Base-by-base conservation (phyloP, 2,797 vertebrate genomes). In the Chelidonichthys spinosus region DNA sequence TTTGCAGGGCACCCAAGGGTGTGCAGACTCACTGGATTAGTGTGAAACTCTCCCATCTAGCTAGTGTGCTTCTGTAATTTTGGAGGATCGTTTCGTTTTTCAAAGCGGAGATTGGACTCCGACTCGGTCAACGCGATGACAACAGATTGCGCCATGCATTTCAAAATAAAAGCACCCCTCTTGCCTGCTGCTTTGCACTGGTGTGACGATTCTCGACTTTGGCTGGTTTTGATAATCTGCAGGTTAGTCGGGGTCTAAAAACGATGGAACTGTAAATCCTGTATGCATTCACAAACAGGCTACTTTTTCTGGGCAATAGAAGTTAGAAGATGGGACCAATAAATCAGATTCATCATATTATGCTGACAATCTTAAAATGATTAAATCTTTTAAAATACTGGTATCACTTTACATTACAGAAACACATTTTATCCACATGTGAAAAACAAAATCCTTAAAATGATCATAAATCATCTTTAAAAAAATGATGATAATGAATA, bases 61-160 rank as follows among this genome's bases (percentile, higher is more conserved):
- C 7, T 15, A 5, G 25, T 2, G 25, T 25, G 25, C 25, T 25
- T 25, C 25, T 1, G 32, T 37, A 6, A 64, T 47, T 63, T 63
- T 54, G 40, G 4, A 70, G 58, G 55, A 72, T 46, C 60, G 47
- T 65, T 82, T 63, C 39, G 53, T 76, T 82, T 75, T 85, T 78
- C 37, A 65, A 33, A 49, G 62, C 18, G 56, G 61, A 63, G 39
- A 76, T 58, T 76, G 54, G 32, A 54, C 67, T 67, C 47, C 7
- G 36, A 35, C 53, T 59, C 49, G 35, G 11, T 47, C 39, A 61
- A 47, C 39, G 40, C 62, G 58, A 59, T 39, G 32, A 66, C 59
- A 76, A 76, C 79, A 66, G 63, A 82, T 84, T 68, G 61, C n/a
- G 17, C 1, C 54, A n/a, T n/a, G n/a, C n/a, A n/a, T 61, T 61